These are phyloP conservation scores for Coregonus ussuriensis DNA, from an alignment of 2,797 vertebrate genomes.

Conservation along the genomic window DNA sequence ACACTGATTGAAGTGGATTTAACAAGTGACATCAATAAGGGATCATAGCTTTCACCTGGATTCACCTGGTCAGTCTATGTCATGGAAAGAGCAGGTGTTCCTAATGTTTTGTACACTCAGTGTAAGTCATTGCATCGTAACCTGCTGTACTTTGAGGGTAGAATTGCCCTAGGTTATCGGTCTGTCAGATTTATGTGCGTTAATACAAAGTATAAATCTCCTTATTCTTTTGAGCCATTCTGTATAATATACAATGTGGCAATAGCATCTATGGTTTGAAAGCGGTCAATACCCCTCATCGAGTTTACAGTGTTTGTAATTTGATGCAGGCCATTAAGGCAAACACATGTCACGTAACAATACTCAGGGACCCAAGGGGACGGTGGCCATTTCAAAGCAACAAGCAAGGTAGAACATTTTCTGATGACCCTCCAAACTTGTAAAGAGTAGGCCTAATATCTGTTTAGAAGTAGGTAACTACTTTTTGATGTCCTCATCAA, in stretches of 20 bases:
- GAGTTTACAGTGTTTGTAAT: slow-evolving; percentile 20
- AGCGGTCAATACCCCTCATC: slow-evolving; percentile 11
- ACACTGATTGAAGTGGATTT: too few relatives aligned
- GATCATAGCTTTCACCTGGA: too few relatives aligned
- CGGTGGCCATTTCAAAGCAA: background rate
- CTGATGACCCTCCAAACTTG: too few relatives aligned
- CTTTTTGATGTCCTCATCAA: too few relatives aligned
- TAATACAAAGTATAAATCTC: background rate
- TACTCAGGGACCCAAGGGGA: background rate
- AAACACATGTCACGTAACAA: background rate
- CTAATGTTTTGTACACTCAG: too few relatives aligned
- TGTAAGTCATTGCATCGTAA: slow-evolving; percentile 16
- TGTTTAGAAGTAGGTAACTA: too few relatives aligned
- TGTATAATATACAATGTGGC: slow-evolving; percentile 24
- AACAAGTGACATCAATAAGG: too few relatives aligned
- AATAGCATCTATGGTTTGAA: background rate
- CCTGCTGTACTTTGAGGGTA: slow-evolving; percentile 7
- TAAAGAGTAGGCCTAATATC: too few relatives aligned
- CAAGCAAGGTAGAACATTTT: too few relatives aligned
- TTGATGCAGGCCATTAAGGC: slow-evolving; percentile 11
- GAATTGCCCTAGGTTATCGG: slow-evolving; percentile 23
- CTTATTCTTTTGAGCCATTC: slow-evolving; percentile 23
- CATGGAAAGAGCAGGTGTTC: too few relatives aligned
- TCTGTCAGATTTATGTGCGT: slow-evolving; percentile 1
- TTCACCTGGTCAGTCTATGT: too few relatives aligned